Percentiles rank a stretch among this genome's conserved stretches.
Conservation (phyloP, 2,797 vertebrate genomes). For the Dromococcyx pavoninus region DNA sequence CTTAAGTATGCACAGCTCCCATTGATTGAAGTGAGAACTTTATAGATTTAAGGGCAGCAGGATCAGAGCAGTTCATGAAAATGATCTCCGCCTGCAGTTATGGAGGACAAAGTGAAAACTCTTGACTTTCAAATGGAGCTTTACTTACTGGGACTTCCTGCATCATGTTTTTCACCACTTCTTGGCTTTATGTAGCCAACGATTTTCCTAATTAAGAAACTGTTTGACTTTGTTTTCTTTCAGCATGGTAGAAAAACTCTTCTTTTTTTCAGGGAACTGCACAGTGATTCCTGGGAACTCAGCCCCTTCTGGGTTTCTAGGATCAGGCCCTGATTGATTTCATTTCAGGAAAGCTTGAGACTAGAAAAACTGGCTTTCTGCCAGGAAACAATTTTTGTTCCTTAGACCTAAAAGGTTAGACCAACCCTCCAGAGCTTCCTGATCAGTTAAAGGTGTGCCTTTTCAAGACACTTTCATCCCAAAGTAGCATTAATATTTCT, state of each 20-base stretch:
- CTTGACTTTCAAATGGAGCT: neutral
- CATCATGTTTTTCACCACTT: neutral
- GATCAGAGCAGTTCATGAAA: constrained; percentile 6
- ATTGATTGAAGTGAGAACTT: constrained; percentile 20
- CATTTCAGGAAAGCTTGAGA: neutral
- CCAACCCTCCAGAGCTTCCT: neutral
- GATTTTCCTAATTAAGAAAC: neutral
- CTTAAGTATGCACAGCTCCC: neutral
- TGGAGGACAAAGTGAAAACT: neutral
- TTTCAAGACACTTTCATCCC: neutral
- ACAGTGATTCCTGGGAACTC: neutral
- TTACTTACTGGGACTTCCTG: neutral
- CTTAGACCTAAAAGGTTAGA: neutral
- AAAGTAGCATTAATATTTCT: neutral
- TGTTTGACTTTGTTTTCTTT: neutral
- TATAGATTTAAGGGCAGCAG: neutral
- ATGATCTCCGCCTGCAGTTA: neutral
- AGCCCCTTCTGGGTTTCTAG: neutral
- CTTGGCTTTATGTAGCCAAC: neutral
- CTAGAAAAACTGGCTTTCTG: constrained; percentile 7
- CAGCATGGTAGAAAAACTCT: neutral
- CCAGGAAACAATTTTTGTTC: constrained; percentile 25
- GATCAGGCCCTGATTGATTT: neutral
- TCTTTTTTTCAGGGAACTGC: too few relatives aligned
- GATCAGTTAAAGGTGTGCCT: constrained; percentile 46